A percentile compares a stretch with the other conserved stretches of the same genome.
Evolutionary conservation across 2,797 vertebrate genomes (phyloP).

Genomic region (Spinus pinus): DNA sequence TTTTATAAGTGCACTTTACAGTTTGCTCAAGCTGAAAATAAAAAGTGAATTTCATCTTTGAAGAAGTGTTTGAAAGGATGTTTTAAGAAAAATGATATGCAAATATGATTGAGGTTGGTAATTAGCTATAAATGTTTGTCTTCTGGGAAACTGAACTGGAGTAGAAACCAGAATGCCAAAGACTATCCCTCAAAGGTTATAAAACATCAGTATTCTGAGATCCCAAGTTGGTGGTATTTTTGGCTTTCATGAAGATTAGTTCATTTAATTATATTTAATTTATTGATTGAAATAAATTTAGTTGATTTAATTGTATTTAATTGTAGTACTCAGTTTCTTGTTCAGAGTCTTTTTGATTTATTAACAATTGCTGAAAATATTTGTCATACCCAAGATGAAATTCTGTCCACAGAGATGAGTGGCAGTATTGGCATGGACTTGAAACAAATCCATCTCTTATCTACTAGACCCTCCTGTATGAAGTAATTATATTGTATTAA

Average conservation of each 20-base stretch:
- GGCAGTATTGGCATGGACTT: background rate
- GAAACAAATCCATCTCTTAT: background rate
- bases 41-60: background rate
- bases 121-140: conserved; percentile 29
- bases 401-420: background rate
- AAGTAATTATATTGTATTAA: background rate
- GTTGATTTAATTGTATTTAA: conserved; percentile 51
- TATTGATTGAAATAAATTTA: conserved; percentile 27
- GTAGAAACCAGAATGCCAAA: background rate
- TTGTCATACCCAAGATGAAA: background rate
- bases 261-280: conserved; percentile 42
- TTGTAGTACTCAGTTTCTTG: background rate
- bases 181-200: background rate
- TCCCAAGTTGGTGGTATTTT: conserved; percentile 32
- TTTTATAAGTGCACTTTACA: background rate
- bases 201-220: conserved; percentile 30
- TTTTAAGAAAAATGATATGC: conserved; percentile 17
- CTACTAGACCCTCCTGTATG: background rate
- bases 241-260: conserved; percentile 15
- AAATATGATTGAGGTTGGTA: conserved; percentile 20
- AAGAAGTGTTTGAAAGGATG: conserved; percentile 5
- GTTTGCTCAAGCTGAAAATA: background rate
- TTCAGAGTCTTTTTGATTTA: background rate
- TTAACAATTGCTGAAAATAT: background rate
- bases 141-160: conserved; percentile 30